These are phyloP conservation scores for Parus major DNA, from an alignment of 2,113 vertebrate species.

Conservation along the genomic window DNA sequence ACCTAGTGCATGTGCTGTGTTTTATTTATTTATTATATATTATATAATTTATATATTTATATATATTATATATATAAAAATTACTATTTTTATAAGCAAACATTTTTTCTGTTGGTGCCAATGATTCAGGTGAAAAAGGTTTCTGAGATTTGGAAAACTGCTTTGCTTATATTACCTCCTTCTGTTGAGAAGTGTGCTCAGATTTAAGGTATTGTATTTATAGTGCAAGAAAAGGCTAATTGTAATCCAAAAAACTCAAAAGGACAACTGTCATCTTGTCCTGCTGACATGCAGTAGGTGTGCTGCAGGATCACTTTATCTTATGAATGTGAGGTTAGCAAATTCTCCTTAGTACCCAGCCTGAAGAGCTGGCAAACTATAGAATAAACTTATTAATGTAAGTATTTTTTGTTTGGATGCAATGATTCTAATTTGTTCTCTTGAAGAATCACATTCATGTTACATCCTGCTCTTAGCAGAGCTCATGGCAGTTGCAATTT, in stretches of 20 bases:
- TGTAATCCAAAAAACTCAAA: not conserved
- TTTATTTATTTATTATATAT: not conserved
- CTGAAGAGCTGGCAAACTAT: constrained; percentile 6
- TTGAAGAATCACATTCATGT: constrained; percentile 34
- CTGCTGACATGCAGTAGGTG: not conserved
- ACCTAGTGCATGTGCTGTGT: not conserved
- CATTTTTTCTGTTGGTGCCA: not conserved
- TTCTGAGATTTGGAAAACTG: not conserved
- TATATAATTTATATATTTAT: not conserved
- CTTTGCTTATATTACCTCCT: not conserved
- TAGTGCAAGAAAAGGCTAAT: not conserved
- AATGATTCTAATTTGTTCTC: constrained; percentile 37
- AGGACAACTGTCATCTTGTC: not conserved
- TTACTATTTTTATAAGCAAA: not conserved
- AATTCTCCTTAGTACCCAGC: not conserved
- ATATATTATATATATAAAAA: not conserved
- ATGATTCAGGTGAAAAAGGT: not conserved
- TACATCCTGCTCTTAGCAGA: constrained; percentile 58
- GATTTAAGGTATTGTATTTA: not conserved
- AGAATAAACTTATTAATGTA: not conserved
- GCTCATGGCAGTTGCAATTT: constrained; percentile 57
- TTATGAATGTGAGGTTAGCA: not conserved
- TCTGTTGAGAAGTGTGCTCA: not conserved
- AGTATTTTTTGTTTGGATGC: constrained; percentile 52
- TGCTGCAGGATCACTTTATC: not conserved